Evolutionary conservation across 1,140 invertebrate genomes (phyloP).

Genomic region (Drosophila auraria): DNA sequence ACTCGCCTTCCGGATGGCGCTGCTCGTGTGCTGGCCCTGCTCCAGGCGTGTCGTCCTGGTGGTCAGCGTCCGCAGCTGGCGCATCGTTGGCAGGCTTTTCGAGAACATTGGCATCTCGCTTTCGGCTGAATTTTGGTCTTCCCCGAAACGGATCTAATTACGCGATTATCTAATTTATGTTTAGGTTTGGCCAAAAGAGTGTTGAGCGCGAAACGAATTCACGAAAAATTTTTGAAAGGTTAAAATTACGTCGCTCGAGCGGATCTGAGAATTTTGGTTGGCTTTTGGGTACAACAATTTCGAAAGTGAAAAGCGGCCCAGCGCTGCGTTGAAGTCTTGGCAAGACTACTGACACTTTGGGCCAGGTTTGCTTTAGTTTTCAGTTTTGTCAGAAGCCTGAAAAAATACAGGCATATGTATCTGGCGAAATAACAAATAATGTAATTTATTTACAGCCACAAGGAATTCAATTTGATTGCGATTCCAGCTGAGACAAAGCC

Average conservation of each 20-base stretch:
- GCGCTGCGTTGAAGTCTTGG: neutral
- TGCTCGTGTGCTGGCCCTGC: neutral
- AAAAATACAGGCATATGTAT: neutral
- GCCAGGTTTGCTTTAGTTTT: constrained; percentile 13
- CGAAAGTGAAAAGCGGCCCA: constrained; percentile 25
- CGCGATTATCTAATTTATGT: neutral
- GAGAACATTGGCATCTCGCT: constrained; percentile 23
- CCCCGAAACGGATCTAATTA: too few species aligned
- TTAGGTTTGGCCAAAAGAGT: neutral
- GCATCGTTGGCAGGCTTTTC: constrained; percentile 13
- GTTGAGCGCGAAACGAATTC: neutral
- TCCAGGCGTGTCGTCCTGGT: neutral
- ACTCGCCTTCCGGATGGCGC: neutral
- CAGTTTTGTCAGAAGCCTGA: neutral
- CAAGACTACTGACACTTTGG: constrained; percentile 16
- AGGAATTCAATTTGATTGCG: constrained; percentile 71
- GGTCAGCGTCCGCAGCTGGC: neutral
- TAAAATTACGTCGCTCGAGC: constrained; percentile 7
- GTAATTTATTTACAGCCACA: constrained; percentile 56
- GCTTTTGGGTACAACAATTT: constrained; percentile 27
- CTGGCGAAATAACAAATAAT: constrained; percentile 14
- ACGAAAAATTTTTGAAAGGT: constrained; percentile 1
- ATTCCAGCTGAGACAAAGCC: constrained; percentile 35
- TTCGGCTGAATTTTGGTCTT: neutral
- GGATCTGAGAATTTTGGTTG: constrained; percentile 23